These are phyloP conservation scores for Agriopis aurantiaria DNA, from an alignment of 2,888 invertebrate genomes.

Conservation along the genomic window DNA sequence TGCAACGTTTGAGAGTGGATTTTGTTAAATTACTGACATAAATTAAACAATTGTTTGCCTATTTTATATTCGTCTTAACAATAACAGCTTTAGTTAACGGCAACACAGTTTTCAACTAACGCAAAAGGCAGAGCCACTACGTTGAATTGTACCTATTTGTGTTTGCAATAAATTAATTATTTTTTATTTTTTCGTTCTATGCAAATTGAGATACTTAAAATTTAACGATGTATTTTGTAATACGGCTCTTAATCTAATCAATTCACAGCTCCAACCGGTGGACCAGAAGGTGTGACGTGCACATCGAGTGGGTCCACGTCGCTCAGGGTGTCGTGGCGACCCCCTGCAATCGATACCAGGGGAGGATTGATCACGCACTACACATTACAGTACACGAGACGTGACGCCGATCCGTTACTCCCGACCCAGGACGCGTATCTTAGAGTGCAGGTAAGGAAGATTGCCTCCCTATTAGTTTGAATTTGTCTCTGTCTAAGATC, in stretches of 20 bases:
- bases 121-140: too few species aligned
- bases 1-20: too few species aligned
- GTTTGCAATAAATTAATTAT: too few species aligned
- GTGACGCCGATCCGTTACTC: conserved; percentile 74
- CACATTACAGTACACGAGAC: conserved; percentile 77
- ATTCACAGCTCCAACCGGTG: conserved; percentile 89
- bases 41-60: too few species aligned
- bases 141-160: too few species aligned
- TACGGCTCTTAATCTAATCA: conserved; percentile 10
- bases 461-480: neutral
- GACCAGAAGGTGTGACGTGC: conserved; percentile 91
- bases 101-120: too few species aligned
- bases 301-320: conserved; percentile 91
- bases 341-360: conserved; percentile 88
- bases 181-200: too few species aligned
- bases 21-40: too few species aligned
- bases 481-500: conserved; percentile 11
- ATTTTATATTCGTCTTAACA: too few species aligned
- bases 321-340: conserved; percentile 91
- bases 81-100: too few species aligned
- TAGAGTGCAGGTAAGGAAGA: conserved; percentile 69
- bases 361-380: conserved; percentile 88
- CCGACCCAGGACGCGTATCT: conserved; percentile 77
- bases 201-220: too few species aligned
- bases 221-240: too few species aligned